These are phyloP conservation scores for Chionomys nivalis DNA, from an alignment of 2,113 vertebrate species.

Conservation along the genomic window DNA sequence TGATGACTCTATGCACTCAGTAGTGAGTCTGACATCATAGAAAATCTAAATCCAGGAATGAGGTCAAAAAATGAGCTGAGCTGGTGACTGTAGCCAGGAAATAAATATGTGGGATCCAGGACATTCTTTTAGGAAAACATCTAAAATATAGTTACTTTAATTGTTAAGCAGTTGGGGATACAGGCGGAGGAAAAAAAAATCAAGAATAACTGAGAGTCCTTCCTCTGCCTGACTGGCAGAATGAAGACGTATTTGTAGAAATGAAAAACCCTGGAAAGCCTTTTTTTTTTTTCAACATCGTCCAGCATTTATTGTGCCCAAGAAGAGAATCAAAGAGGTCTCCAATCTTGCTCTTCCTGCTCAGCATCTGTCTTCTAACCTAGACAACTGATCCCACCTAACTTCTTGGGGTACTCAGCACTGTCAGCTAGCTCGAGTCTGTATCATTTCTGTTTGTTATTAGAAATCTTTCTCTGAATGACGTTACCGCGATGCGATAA, in stretches of 20 bases:
- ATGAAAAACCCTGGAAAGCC: neutral
- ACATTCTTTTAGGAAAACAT: neutral
- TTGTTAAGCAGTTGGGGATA: neutral
- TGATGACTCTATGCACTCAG: neutral
- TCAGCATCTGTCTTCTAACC: neutral
- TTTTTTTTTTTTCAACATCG: neutral
- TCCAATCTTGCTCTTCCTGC: neutral
- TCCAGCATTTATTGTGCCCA: neutral
- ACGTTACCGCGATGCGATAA: constrained; percentile 82
- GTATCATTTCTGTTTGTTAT: constrained; percentile 66
- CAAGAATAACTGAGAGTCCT: neutral
- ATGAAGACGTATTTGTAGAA: neutral
- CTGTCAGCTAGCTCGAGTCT: neutral
- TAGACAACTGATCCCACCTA: neutral
- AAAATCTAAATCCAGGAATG: neutral
- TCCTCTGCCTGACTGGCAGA: neutral
- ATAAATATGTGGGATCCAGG: neutral
- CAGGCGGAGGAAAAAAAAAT: neutral
- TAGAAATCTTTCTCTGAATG: constrained; percentile 79
- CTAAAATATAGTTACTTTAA: neutral
- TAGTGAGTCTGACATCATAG: neutral
- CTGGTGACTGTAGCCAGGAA: neutral
- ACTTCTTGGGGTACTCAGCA: neutral
- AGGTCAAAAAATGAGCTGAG: neutral
- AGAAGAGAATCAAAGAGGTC: neutral